Percentiles rank a stretch among this genome's conserved stretches.
Evolutionary conservation across 2,797 vertebrate species (phyloP).

Genomic region (Pipistrellus pipistrellus): DNA sequence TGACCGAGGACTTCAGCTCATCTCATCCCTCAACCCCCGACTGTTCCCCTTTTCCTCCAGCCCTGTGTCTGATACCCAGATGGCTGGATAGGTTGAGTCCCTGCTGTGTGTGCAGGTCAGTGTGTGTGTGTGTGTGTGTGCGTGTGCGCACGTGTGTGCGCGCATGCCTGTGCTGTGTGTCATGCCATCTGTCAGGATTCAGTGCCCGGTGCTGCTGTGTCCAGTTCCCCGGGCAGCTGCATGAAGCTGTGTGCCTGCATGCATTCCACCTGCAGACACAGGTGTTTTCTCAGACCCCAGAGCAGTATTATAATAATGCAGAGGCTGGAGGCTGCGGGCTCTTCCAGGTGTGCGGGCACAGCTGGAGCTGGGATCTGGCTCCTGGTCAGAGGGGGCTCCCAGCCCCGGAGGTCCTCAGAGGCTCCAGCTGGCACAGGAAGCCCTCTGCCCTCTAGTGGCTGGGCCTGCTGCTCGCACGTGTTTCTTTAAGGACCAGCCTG

Average conservation of each 20-base stretch:
- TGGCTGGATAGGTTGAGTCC: slow-evolving; percentile 23
- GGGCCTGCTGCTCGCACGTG: slow-evolving; percentile 24
- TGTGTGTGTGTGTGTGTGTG: not conserved
- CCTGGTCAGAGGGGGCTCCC: slow-evolving; percentile 32
- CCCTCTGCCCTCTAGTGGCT: slow-evolving; percentile 70
- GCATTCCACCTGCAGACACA: slow-evolving; percentile 57
- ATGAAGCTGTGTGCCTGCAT: not conserved
- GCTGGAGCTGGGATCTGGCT: slow-evolving; percentile 76
- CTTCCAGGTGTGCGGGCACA: slow-evolving; percentile 69
- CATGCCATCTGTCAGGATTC: not conserved
- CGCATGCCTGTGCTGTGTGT: not conserved
- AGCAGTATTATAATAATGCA: slow-evolving; percentile 83
- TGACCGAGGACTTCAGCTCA: slow-evolving; percentile 23
- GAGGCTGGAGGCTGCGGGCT: slow-evolving; percentile 57
- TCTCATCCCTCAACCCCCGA: slow-evolving; percentile 51
- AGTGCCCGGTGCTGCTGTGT: not conserved
- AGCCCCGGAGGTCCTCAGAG: not conserved
- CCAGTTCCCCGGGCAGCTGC: not conserved
- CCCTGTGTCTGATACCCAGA: not conserved
- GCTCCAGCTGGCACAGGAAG: not conserved
- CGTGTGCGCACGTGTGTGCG: not conserved
- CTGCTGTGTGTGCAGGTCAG: not conserved
- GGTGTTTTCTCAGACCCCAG: slow-evolving; percentile 77
- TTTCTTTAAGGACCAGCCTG: slow-evolving; percentile 14
- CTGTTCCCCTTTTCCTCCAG: slow-evolving; percentile 67